Percentiles rank a stretch among this genome's conserved stretches.
Evolutionary conservation across 2,113 vertebrate species (phyloP).

Genomic region (Gallinago jamesoni): DNA sequence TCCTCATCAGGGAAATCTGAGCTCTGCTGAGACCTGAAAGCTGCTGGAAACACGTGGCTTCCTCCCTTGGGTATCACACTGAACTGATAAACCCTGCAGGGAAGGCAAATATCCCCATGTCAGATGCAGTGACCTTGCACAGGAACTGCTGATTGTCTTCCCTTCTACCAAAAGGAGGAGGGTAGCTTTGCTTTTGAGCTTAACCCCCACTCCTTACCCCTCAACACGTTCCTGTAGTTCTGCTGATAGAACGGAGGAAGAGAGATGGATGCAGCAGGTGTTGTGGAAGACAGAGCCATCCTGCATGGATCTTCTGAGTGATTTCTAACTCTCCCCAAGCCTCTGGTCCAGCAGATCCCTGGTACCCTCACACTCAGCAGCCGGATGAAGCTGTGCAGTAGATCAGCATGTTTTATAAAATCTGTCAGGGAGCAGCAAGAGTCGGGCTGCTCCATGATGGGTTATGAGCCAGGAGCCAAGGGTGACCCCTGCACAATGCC

Average conservation of each 20-base stretch:
- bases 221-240: neutral
- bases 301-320: neutral
- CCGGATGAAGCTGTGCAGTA: neutral
- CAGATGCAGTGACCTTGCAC: neutral
- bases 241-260: neutral
- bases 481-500: neutral
- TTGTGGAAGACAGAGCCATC: neutral
- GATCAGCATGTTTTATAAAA: neutral
- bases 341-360: neutral
- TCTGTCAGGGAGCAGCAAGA: neutral
- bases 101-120: neutral
- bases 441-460: neutral
- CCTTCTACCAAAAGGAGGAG: neutral
- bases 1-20: neutral
- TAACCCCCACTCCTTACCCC: fast-evolving
- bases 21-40: neutral
- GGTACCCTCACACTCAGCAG: neutral
- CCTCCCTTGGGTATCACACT: neutral
- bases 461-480: neutral
- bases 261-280: neutral
- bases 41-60: neutral
- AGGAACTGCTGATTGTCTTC: neutral
- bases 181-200: neutral
- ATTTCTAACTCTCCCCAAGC: neutral
- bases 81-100: neutral